A percentile compares a stretch with the other conserved stretches of the same genome.
Conservation (phyloP, 2,113 vertebrate species). For the Nibea coibor region DNA sequence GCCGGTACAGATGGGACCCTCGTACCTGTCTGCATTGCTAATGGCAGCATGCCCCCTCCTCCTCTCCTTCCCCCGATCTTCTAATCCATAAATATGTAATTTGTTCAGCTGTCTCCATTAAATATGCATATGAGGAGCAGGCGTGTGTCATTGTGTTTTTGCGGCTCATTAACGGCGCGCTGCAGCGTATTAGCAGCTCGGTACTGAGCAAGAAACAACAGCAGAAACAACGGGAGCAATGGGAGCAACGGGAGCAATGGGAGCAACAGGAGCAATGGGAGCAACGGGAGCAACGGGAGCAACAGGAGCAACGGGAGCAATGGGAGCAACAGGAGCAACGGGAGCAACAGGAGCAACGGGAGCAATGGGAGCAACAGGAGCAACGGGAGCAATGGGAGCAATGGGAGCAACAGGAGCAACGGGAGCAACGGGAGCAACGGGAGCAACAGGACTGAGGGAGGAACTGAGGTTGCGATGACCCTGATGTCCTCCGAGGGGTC, state of each 20-base stretch:
- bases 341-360: slow-evolving; percentile 23
- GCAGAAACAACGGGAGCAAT: slow-evolving; percentile 50
- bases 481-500: not conserved
- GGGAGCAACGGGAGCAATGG: no score
- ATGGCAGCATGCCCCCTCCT: slow-evolving; percentile 81
- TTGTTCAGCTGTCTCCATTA: slow-evolving; percentile 99
- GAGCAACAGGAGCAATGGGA: no score
- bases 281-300: slow-evolving; percentile 8
- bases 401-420: slow-evolving; percentile 1
- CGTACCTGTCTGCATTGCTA: slow-evolving; percentile 97
- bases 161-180: slow-evolving; percentile 94
- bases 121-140: slow-evolving; percentile 98
- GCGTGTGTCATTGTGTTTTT: slow-evolving; percentile 86
- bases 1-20: slow-evolving; percentile 95
- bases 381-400: slow-evolving; percentile 40
- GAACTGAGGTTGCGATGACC: not conserved
- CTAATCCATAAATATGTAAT: slow-evolving; percentile 99
- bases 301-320: no score
- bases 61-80: slow-evolving; percentile 80
- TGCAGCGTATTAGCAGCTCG: slow-evolving; percentile 86
- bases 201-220: slow-evolving; percentile 37
- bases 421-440: no score
- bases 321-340: not conserved
- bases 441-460: no score
- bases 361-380: not conserved